Evolutionary conservation across 1,140 invertebrate species (phyloP).

Genomic region (Drosophila bifasciata): DNA sequence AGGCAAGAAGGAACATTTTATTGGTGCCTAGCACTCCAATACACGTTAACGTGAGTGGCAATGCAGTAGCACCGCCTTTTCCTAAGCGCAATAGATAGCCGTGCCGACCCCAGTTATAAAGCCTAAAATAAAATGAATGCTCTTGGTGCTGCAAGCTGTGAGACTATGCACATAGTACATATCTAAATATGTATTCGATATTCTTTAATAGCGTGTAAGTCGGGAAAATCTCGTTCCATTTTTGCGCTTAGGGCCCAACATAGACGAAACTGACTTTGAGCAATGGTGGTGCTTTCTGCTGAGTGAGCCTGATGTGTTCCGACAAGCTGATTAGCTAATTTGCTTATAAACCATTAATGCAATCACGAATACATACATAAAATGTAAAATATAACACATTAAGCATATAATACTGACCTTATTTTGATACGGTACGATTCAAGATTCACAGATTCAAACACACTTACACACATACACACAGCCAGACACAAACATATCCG

Average conservation of each 20-base stretch:
- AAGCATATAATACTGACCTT: constrained; percentile 50
- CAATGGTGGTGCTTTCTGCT: constrained; percentile 84
- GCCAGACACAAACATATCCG: constrained; percentile 4
- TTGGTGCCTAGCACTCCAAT: too few relatives aligned
- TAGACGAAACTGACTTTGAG: constrained; percentile 83
- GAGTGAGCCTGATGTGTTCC: constrained; percentile 75
- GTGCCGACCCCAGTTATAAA: too few relatives aligned
- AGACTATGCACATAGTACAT: too few relatives aligned
- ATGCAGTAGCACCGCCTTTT: too few relatives aligned
- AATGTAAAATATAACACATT: constrained; percentile 60
- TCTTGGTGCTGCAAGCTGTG: too few relatives aligned
- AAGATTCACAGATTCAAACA: constrained; percentile 34
- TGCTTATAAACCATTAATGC: constrained; percentile 34
- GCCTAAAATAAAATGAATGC: too few relatives aligned
- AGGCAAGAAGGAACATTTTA: too few relatives aligned
- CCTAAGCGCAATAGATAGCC: too few relatives aligned
- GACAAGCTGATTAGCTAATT: constrained; percentile 46
- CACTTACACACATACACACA: not conserved
- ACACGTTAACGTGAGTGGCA: too few relatives aligned
- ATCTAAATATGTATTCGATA: too few relatives aligned
- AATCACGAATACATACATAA: constrained; percentile 58
- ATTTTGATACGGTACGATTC: constrained; percentile 68
- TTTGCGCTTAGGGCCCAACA: constrained; percentile 74
- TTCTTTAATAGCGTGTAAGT: not conserved
- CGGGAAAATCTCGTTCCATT: constrained; percentile 18